Evolutionary conservation across 2,797 vertebrate species (phyloP), one percentile per base, ranked within the genome.

Genomic region (Malurus leucopterus): DNA sequence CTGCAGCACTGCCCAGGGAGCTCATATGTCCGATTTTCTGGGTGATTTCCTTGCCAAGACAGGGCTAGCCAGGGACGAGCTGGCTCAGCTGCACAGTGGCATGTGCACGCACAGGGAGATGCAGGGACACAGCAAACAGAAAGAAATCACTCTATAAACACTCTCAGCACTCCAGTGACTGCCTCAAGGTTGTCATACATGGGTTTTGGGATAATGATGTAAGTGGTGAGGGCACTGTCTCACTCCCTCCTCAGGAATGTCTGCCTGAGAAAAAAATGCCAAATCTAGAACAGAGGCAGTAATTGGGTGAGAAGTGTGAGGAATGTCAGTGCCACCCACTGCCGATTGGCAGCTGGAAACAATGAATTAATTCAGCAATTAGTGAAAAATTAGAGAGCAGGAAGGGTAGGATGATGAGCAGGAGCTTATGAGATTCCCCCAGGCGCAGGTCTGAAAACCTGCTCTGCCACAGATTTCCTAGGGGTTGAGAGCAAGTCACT

Each of bases 321-420:
- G 76, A 86, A 92, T 81, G 89, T 70, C 73, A 79, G 57, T 67
- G 75, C 59, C 71, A 85, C 68, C 46, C 79, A 61, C 73, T 34
- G 46, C 8, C 0, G 4, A 23, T 12, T 51, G 57, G 73, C 70
- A 84, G 57, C 80, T 89, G 89, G 79, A 89, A 88, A 88, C 40
- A 78, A 63, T 1, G 0, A 75, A 84, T 91, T 88, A 84, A 62
- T 73, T 72, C 50, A 71, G 64, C 53, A 86, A 68, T 80, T 72
- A 89, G 57, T 63, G 44, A 75, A 62, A 92, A 93, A 90, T 61
- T 73, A 79, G 61, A 86, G 57, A 86, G 36, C 58, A 81, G 68
- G 67, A 50, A 59, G 50, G 49, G 9, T 19, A 75, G 68, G 43
- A 16, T 80, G 43, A 72, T 84, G 55, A 80, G 63, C 26, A n/a